Conservation (phyloP, 2,888 invertebrate species). For the Ectropis crepuscularia region DNA sequence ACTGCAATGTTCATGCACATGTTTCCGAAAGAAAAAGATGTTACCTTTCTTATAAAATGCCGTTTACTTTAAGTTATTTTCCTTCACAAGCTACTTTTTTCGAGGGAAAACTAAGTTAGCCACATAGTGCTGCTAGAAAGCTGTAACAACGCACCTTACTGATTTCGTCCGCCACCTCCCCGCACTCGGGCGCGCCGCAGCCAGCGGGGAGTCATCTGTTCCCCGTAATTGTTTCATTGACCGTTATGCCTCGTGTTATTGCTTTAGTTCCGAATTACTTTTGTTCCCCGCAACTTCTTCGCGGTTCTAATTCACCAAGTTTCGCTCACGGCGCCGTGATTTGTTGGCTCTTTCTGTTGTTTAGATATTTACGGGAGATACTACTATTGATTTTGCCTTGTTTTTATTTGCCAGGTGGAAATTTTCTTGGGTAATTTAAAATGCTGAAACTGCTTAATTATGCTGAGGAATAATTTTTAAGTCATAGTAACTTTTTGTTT, state of each 20-base stretch:
- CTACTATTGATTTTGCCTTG: neutral
- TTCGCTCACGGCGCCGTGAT: constrained; percentile 17
- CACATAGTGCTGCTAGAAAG: no score
- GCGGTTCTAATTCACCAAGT: constrained; percentile 23
- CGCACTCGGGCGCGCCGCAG: constrained; percentile 9
- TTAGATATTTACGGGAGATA: neutral
- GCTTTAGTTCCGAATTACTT: constrained; percentile 52
- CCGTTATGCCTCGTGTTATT: constrained; percentile 52
- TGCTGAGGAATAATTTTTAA: no score
- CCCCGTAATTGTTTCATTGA: constrained; percentile 59
- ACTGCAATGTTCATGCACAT: no score
- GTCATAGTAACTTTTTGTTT: no score
- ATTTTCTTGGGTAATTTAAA: no score
- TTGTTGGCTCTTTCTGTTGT: constrained; percentile 1
- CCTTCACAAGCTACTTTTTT: no score
- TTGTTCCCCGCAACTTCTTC: constrained; percentile 43
- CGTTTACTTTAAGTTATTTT: no score
- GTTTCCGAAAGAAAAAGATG: no score
- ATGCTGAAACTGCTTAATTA: no score
- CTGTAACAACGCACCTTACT: neutral
- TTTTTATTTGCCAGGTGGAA: neutral
- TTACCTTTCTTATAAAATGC: no score
- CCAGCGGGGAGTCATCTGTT: constrained; percentile 44
- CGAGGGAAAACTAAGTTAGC: no score
- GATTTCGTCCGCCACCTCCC: neutral